Percentiles rank a stretch among this genome's conserved stretches.
phyloP scores from a whole-genome alignment of 1,140 invertebrate species.

The Pogonus chalceus region DNA sequence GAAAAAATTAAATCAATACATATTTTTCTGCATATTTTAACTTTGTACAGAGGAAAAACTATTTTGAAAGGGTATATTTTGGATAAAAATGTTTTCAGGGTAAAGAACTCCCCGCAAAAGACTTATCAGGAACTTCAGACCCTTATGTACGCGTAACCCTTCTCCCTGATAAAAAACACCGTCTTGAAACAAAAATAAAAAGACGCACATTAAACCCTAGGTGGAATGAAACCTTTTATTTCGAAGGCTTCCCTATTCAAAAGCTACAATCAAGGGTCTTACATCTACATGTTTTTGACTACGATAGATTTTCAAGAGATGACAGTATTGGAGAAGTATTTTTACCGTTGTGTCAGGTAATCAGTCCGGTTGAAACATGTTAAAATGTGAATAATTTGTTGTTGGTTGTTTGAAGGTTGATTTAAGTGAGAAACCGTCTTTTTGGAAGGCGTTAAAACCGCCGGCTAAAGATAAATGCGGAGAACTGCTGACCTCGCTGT shows the following conservation, averaged over 20 bases:
- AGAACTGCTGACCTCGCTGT: constrained; percentile 80
- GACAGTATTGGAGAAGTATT: constrained; percentile 96
- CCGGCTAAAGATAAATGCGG: constrained; percentile 87
- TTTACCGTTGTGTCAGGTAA: constrained; percentile 83
- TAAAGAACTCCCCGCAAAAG: constrained; percentile 88
- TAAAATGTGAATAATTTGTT: too few relatives aligned
- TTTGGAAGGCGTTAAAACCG: constrained; percentile 87
- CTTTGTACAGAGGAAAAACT: too few relatives aligned
- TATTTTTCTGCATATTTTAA: too few relatives aligned
- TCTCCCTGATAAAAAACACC: constrained; percentile 90
- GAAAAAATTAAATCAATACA: too few relatives aligned
- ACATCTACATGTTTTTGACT: constrained; percentile 91
- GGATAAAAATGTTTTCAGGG: constrained; percentile 53
- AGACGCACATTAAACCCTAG: constrained; percentile 87
- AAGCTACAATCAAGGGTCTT: constrained; percentile 85
- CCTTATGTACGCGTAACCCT: constrained; percentile 87
- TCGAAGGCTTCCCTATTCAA: constrained; percentile 91
- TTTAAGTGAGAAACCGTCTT: constrained; percentile 80
- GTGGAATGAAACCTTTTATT: constrained; percentile 98
- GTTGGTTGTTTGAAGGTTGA: constrained; percentile 76
- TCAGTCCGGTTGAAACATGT: too few relatives aligned
- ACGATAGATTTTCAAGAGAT: constrained; percentile 88
- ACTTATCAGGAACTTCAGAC: constrained; percentile 88
- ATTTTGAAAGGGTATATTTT: too few relatives aligned
- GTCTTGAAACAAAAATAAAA: constrained; percentile 95